Percentiles rank a stretch among this genome's conserved stretches.
phyloP scores from a whole-genome alignment of 2,888 invertebrate genomes.

The Rhyacophila evoluta region DNA sequence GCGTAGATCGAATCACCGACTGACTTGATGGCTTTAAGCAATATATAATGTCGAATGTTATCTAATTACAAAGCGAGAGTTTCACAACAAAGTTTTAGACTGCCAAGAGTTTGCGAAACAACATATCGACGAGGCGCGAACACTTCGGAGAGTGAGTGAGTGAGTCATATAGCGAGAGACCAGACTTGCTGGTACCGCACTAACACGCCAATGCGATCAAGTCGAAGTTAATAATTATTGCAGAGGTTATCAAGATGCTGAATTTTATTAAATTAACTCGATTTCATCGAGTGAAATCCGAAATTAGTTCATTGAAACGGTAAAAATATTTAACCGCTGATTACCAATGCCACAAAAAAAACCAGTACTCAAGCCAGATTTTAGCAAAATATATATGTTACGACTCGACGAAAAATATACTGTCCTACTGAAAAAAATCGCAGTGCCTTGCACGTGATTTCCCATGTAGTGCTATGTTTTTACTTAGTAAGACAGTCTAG shows the following conservation, averaged over 20 bases:
- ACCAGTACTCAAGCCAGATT: no score
- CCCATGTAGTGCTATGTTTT: no score
- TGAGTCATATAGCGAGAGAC: neutral
- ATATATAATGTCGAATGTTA: neutral
- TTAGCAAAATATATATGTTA: no score
- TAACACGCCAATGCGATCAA: neutral
- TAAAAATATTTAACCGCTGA: no score
- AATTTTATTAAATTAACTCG: no score
- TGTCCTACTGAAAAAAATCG: no score
- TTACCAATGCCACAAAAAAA: no score
- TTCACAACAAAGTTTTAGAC: neutral
- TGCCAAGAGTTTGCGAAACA: constrained; percentile 10
- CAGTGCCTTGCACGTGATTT: no score
- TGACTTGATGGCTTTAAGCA: neutral
- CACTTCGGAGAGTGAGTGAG: neutral
- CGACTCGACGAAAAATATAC: no score
- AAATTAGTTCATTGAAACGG: no score
- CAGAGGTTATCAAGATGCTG: neutral
- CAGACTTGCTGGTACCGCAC: neutral
- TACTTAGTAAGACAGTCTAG: no score
- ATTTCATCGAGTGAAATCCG: no score
- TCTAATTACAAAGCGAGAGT: neutral
- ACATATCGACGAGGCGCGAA: neutral
- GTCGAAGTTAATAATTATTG: neutral
- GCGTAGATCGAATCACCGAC: neutral